Percentiles rank a stretch among this genome's conserved stretches.
phyloP scores from a whole-genome alignment of 2,113 vertebrate species.

The Chrysemys picta region DNA sequence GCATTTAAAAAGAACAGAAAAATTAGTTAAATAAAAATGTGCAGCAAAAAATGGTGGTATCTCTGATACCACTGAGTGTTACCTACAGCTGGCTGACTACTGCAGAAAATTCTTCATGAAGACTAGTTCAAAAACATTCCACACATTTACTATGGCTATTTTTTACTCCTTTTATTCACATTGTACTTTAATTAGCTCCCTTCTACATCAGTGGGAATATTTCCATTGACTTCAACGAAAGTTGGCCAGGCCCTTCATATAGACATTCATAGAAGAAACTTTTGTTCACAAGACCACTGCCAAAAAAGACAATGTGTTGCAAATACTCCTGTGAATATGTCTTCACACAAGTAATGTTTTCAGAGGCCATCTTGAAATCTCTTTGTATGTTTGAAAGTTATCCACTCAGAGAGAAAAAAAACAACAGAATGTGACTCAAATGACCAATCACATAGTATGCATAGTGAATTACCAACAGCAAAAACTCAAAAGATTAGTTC shows the following conservation, averaged over 20 bases:
- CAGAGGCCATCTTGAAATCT: slow-evolving; percentile 30
- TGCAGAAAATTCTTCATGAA: background rate
- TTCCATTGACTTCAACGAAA: background rate
- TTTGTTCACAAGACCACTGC: slow-evolving; percentile 36
- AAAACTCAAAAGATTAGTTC: background rate
- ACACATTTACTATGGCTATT: background rate
- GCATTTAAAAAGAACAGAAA: background rate
- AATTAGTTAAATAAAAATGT: background rate
- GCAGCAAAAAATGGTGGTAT: background rate
- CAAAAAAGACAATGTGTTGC: slow-evolving; percentile 4
- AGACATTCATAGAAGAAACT: background rate
- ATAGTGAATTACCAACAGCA: slow-evolving; percentile 13
- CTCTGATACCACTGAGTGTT: background rate
- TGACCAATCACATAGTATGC: background rate
- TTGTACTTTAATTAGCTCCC: background rate
- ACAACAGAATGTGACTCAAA: slow-evolving; percentile 22
- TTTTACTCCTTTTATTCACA: background rate
- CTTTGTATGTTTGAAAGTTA: slow-evolving; percentile 24
- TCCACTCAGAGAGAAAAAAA: slow-evolving; percentile 12
- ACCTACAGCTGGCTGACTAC: background rate
- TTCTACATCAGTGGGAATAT: background rate
- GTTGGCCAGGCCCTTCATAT: background rate
- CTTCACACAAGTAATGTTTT: slow-evolving; percentile 19
- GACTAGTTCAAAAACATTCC: background rate
- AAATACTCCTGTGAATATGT: slow-evolving; percentile 20